Percentiles rank a stretch among this genome's conserved stretches.
phyloP scores from a whole-genome alignment of 2,888 invertebrate species.

The Rhogogaster chlorosoma region DNA sequence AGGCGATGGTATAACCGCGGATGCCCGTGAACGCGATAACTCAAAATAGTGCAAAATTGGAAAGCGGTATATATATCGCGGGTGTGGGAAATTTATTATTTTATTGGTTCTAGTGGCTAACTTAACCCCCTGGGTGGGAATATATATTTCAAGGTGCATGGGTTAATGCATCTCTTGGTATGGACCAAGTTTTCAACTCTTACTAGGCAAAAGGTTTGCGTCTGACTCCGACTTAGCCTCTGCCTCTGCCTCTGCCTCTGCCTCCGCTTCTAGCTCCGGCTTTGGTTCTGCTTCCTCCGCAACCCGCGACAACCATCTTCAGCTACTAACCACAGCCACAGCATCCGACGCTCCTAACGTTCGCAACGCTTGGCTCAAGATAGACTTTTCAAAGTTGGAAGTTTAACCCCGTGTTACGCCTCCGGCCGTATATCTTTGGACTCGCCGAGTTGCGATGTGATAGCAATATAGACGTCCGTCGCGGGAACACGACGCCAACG shows the following conservation, averaged over 20 bases:
- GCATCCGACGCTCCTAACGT: constrained; percentile 34
- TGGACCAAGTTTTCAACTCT: constrained; percentile 21
- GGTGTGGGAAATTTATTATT: constrained; percentile 41
- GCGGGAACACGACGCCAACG: constrained; percentile 29
- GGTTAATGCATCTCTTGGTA: constrained; percentile 37
- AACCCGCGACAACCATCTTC: constrained; percentile 32
- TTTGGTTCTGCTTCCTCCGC: not conserved
- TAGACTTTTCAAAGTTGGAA: constrained; percentile 49
- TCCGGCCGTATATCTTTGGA: constrained; percentile 42
- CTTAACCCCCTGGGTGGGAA: constrained; percentile 9
- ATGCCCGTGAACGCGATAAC: constrained; percentile 17
- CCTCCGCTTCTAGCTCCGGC: not conserved
- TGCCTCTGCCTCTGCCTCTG: not conserved
- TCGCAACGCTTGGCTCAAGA: constrained; percentile 44
- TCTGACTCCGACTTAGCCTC: not conserved
- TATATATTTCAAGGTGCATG: constrained; percentile 22
- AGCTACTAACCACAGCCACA: constrained; percentile 38
- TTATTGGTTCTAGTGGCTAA: constrained; percentile 1
- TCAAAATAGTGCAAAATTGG: constrained; percentile 45
- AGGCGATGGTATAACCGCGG: not conserved
- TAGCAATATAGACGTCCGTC: constrained; percentile 32
- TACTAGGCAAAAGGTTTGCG: not conserved
- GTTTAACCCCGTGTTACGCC: constrained; percentile 45
- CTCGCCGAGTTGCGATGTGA: constrained; percentile 33
- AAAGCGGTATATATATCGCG: not conserved